Conservation (phyloP, 2,113 vertebrate species). For the Psettodes erumei region DNA sequence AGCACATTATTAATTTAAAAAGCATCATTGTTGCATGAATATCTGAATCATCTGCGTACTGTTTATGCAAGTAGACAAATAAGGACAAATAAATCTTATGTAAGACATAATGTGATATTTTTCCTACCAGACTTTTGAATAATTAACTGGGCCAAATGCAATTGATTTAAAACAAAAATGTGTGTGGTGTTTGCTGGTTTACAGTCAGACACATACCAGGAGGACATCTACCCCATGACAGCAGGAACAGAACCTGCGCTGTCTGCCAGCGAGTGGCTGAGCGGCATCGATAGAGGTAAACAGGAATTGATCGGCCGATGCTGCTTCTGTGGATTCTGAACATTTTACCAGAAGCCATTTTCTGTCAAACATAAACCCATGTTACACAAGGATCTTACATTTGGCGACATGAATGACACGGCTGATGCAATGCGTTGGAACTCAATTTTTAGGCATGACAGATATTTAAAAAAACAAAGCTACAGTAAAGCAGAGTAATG, state of each 20-base stretch:
- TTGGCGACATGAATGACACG: not conserved
- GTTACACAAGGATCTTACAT: not conserved
- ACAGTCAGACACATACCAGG: constrained; percentile 98
- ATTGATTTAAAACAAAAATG: not conserved
- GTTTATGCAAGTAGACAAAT: too few relatives aligned
- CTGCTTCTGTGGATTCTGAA: not conserved
- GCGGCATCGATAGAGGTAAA: constrained; percentile 92
- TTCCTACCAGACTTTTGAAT: not conserved
- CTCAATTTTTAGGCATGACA: not conserved
- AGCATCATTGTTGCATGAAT: not conserved
- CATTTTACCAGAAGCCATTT: not conserved
- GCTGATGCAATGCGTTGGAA: not conserved
- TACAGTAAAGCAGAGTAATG: not conserved
- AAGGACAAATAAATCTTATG: not conserved
- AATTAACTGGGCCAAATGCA: not conserved
- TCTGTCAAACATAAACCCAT: not conserved
- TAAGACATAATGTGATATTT: not conserved
- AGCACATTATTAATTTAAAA: not conserved
- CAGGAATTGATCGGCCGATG: not conserved
- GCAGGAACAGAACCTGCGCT: constrained; percentile 92
- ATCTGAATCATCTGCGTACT: too few relatives aligned
- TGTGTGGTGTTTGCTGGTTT: constrained; percentile 49
- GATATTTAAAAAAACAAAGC: not conserved
- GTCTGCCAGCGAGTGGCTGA: constrained; percentile 93
- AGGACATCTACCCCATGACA: constrained; percentile 99